Percentiles rank a stretch among this genome's conserved stretches.
phyloP scores from a whole-genome alignment of 2,797 vertebrate genomes.

The Melopsittacus undulatus region DNA sequence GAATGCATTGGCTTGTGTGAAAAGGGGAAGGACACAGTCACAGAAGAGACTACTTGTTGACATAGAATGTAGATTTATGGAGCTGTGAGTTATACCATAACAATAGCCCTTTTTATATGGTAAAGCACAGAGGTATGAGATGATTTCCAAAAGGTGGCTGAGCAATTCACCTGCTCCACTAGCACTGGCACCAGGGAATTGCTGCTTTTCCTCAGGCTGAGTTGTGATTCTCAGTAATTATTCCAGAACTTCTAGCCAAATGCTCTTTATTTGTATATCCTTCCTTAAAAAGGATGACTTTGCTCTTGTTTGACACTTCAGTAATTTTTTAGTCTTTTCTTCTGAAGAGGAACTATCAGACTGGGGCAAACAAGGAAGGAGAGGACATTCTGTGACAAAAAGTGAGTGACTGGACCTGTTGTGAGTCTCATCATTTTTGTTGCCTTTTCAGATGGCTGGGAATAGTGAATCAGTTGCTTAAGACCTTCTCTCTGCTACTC shows the following conservation, averaged over 20 bases:
- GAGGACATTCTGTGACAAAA: background rate
- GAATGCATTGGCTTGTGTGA: background rate
- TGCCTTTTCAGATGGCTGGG: background rate
- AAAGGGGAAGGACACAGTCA: background rate
- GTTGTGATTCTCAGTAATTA: background rate
- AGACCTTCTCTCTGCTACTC: background rate
- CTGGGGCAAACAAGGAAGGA: constrained; percentile 15
- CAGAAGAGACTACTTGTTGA: background rate
- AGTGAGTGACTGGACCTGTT: background rate
- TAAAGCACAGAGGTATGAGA: background rate
- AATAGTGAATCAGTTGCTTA: background rate
- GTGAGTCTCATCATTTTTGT: background rate
- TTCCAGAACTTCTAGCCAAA: background rate
- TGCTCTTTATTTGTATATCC: constrained; percentile 42
- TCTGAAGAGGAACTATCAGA: constrained; percentile 61
- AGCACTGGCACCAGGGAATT: rapidly evolving
- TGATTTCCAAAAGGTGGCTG: rapidly evolving
- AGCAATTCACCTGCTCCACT: background rate
- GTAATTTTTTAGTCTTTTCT: constrained; percentile 17
- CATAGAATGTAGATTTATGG: background rate
- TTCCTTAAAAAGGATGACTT: constrained; percentile 64
- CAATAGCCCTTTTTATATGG: background rate
- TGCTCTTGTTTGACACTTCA: constrained; percentile 49
- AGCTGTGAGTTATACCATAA: background rate
- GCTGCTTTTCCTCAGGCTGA: background rate